Percentiles rank a stretch among this genome's conserved stretches.
These are phyloP conservation scores for Ciona savignyi DNA, from an alignment of 23 tunicate species.

Conservation along the genomic window DNA sequence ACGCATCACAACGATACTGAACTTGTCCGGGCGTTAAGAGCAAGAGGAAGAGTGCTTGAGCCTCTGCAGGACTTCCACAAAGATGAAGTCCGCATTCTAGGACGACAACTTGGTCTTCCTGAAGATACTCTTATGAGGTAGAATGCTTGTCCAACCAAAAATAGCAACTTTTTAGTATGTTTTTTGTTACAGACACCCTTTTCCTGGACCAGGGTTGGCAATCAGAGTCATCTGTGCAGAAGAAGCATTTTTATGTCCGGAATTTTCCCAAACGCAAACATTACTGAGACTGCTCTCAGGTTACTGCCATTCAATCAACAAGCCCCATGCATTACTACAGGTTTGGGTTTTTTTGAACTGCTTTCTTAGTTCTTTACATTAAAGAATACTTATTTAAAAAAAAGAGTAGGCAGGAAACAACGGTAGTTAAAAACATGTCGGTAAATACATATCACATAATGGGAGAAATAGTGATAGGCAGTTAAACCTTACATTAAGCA, in stretches of 20 bases:
- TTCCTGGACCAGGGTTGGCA: slow-evolving; percentile 99
- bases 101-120: slow-evolving; percentile 57
- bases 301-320: slow-evolving; percentile 75
- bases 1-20: slow-evolving; percentile 99
- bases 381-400: neutral
- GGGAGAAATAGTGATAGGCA: too few relatives aligned
- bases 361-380: neutral
- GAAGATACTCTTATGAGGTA: slow-evolving; percentile 55
- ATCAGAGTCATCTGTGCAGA: slow-evolving; percentile 97
- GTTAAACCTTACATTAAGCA: too few relatives aligned
- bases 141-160: too few relatives aligned
- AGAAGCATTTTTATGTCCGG: slow-evolving; percentile 66
- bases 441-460: too few relatives aligned
- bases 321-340: slow-evolving; percentile 79
- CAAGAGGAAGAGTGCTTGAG: slow-evolving; percentile 83
- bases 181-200: slow-evolving; percentile 99
- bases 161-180: too few relatives aligned
- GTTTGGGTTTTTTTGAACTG: slow-evolving; percentile 14
- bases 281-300: slow-evolving; percentile 66
- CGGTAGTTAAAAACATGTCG: too few relatives aligned
- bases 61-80: slow-evolving; percentile 97
- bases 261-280: slow-evolving; percentile 84
- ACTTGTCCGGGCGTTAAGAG: slow-evolving; percentile 74
- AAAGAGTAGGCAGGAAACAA: too few relatives aligned
- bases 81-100: slow-evolving; percentile 93